Evolutionary conservation across 2,797 vertebrate genomes (phyloP).

Genomic region (Cossypha dichroa): DNA sequence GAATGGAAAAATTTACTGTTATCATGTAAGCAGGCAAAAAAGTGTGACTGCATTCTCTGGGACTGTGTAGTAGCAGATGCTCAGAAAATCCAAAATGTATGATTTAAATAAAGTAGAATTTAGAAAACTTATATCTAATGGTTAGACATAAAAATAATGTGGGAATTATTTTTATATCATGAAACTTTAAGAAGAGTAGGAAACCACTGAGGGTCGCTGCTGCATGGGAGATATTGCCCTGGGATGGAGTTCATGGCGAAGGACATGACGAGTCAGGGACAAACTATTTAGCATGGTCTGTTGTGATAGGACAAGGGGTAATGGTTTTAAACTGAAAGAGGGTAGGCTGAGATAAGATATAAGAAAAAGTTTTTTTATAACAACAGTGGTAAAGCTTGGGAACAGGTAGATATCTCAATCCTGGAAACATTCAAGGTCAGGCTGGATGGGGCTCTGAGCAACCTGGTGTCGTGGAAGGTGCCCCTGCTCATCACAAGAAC

Average conservation of each 20-base stretch:
- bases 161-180: not conserved
- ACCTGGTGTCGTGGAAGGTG: no score
- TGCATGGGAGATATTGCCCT: not conserved
- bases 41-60: not conserved
- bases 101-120: not conserved
- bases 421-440: not conserved
- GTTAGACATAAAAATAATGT: not conserved
- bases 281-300: not conserved
- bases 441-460: not conserved
- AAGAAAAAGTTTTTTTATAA: not conserved
- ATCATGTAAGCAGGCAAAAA: not conserved
- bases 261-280: not conserved
- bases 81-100: not conserved
- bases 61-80: not conserved
- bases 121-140: not conserved
- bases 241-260: not conserved
- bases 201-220: not conserved
- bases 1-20: not conserved
- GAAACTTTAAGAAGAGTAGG: not conserved
- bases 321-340: not conserved
- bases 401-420: not conserved
- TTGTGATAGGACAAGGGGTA: not conserved
- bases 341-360: not conserved
- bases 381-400: not conserved
- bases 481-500: not conserved